A percentile compares a stretch with the other conserved stretches of the same genome.
These are phyloP conservation scores for Metallyticus violacea DNA, from an alignment of 2,888 invertebrate species.

Conservation along the genomic window DNA sequence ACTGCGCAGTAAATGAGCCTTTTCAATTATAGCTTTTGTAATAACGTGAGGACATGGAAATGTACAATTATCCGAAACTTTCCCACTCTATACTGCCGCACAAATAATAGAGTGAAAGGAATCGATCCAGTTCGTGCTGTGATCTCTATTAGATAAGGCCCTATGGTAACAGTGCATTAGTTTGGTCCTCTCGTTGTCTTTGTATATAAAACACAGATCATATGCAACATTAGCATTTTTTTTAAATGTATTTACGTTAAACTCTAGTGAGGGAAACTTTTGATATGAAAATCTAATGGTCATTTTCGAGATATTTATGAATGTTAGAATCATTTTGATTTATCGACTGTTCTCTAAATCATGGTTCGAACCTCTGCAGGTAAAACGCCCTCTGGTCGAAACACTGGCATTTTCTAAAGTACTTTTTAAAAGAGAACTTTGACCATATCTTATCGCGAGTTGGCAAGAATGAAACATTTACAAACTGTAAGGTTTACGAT, in stretches of 20 bases:
- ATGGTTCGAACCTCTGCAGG: too few relatives aligned
- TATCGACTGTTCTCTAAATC: too few relatives aligned
- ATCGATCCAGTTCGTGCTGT: neutral
- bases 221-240: neutral
- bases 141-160: neutral
- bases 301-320: too few relatives aligned
- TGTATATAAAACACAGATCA: neutral
- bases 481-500: too few relatives aligned
- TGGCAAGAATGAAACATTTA: too few relatives aligned
- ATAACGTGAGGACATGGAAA: neutral
- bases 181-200: neutral
- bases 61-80: neutral
- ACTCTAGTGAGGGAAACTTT: too few relatives aligned
- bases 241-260: neutral
- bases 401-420: too few relatives aligned
- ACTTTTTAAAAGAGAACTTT: too few relatives aligned
- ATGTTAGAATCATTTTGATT: too few relatives aligned
- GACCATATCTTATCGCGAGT: too few relatives aligned
- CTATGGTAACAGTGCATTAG: neutral
- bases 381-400: too few relatives aligned
- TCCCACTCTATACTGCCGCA: neutral
- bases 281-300: too few relatives aligned
- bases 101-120: neutral
- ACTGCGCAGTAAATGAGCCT: neutral
- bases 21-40: neutral